These are phyloP conservation scores for Tiphia femorata DNA, from an alignment of 2,888 invertebrate species.

Conservation along the genomic window DNA sequence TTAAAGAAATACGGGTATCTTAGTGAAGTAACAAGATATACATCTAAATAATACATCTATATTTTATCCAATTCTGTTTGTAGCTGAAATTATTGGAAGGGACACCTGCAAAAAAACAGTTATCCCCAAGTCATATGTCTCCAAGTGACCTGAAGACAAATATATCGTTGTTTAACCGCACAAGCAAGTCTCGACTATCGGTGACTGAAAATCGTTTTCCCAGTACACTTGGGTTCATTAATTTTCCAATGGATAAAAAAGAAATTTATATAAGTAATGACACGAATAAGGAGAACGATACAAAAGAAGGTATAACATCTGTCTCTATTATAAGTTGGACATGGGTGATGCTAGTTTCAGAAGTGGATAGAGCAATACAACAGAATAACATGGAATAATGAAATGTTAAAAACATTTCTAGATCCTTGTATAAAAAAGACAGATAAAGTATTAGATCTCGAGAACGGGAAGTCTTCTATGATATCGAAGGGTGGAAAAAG, in stretches of 20 bases:
- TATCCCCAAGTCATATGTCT: conserved; percentile 30
- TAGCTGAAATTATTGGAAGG: conserved; percentile 19
- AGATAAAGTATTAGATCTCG: conserved; percentile 6
- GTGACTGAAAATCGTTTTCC: conserved; percentile 49
- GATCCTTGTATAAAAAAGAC: not conserved
- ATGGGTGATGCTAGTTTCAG: too few species aligned
- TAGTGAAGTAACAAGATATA: too few species aligned
- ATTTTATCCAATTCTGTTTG: not conserved
- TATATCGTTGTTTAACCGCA: conserved; percentile 21
- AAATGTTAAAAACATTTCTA: not conserved
- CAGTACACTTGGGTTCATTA: conserved; percentile 44
- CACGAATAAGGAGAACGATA: not conserved
- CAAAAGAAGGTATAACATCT: conserved; percentile 18
- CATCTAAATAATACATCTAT: too few species aligned
- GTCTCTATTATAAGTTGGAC: not conserved
- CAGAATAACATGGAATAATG: too few species aligned
- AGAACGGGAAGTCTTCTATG: conserved; percentile 30
- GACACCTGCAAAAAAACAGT: conserved; percentile 18
- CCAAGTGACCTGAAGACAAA: conserved; percentile 11
- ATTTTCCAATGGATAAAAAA: conserved; percentile 26
- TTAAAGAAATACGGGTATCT: too few species aligned
- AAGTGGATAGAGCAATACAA: too few species aligned
- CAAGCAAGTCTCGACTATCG: conserved; percentile 30
- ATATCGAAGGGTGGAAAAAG: conserved; percentile 42
- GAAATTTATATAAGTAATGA: conserved; percentile 3